phyloP scores from a whole-genome alignment of 53 echinoderm and acorn worm genomes.

The Paracentrotus lividus region DNA sequence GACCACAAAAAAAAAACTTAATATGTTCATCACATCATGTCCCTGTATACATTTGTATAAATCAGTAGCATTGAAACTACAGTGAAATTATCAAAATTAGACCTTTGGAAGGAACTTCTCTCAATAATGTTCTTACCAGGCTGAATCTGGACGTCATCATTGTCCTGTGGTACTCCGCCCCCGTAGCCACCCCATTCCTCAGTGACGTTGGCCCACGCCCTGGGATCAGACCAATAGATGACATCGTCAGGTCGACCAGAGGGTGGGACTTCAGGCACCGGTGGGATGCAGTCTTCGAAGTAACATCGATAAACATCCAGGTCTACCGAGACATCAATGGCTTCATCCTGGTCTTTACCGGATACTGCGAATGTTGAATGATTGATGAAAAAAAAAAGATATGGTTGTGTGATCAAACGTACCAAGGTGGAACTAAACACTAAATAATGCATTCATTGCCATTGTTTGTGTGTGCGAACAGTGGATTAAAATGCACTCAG shows the following conservation, averaged over 20 bases:
- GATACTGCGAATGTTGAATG: constrained; percentile 76
- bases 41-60: too few relatives aligned
- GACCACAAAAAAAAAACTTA: too few relatives aligned
- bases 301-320: constrained; percentile 93
- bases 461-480: too few relatives aligned
- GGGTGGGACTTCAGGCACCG: constrained; percentile 75
- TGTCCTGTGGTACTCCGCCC: constrained; percentile 79
- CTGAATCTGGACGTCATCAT: constrained; percentile 85
- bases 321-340: constrained; percentile 59
- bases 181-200: constrained; percentile 84
- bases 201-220: constrained; percentile 85
- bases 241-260: constrained; percentile 76
- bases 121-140: constrained; percentile 74
- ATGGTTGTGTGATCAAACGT: too few relatives aligned
- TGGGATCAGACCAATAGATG: constrained; percentile 82
- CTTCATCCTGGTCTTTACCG: constrained; percentile 76
- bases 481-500: too few relatives aligned
- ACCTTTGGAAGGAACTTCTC: not conserved
- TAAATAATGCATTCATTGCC: too few relatives aligned
- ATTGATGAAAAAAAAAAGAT: not conserved
- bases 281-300: constrained; percentile 86
- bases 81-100: too few relatives aligned
- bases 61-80: too few relatives aligned
- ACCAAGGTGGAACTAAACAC: too few relatives aligned
- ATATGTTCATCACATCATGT: too few relatives aligned